phyloP scores from a whole-genome alignment of 2,888 invertebrate genomes.

The Melieria crassipennis region DNA sequence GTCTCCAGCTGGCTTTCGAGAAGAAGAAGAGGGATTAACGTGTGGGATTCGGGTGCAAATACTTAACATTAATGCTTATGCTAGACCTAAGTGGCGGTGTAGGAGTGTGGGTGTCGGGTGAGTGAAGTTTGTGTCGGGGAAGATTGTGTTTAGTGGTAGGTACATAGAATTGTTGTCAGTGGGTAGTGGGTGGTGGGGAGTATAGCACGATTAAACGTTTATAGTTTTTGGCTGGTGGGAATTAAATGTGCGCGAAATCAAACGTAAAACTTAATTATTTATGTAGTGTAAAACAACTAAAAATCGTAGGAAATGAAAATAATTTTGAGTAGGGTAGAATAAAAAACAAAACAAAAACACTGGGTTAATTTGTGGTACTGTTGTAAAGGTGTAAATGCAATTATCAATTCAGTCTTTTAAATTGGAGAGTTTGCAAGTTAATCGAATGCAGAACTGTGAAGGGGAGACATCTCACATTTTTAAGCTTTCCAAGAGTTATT shows the following conservation, averaged over 20 bases:
- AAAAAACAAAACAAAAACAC: not conserved
- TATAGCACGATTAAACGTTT: not conserved
- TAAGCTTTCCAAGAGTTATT: slow-evolving; percentile 34
- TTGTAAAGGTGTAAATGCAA: not conserved
- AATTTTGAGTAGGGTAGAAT: slow-evolving; percentile 38
- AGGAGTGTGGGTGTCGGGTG: not conserved
- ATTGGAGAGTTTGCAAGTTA: slow-evolving; percentile 37
- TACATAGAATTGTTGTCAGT: slow-evolving; percentile 1
- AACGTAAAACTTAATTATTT: slow-evolving; percentile 10
- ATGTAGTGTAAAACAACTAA: not conserved
- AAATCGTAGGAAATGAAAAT: slow-evolving; percentile 45
- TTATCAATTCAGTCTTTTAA: slow-evolving; percentile 26
- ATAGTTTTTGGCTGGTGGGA: not conserved
- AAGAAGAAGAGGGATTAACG: not conserved
- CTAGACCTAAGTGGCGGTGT: slow-evolving; percentile 1
- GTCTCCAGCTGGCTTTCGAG: not conserved
- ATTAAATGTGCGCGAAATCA: too few species aligned
- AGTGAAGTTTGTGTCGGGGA: not conserved
- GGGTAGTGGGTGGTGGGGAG: slow-evolving; percentile 9
- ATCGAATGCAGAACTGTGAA: slow-evolving; percentile 78
- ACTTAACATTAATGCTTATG: not conserved
- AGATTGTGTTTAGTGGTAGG: not conserved
- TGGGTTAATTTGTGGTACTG: not conserved
- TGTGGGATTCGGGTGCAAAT: slow-evolving; percentile 1
- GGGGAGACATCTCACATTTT: slow-evolving; percentile 76